Evolutionary conservation across 2,797 vertebrate species (phyloP).

Genomic region (Erpetoichthys calabaricus): DNA sequence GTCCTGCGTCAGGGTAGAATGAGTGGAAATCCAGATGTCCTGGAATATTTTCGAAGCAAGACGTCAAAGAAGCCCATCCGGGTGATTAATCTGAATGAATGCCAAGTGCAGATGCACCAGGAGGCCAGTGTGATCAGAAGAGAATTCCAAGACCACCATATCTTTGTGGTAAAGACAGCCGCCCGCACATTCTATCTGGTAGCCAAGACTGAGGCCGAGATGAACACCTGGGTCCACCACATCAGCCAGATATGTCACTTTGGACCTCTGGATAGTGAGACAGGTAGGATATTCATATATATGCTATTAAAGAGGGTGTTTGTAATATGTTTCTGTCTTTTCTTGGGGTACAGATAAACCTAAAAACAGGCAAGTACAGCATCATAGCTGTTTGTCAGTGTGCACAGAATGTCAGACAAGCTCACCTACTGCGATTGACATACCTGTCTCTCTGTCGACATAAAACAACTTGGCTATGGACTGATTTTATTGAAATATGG

Average conservation of each 20-base stretch:
- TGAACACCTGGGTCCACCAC: conserved; percentile 81
- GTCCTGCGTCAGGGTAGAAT: conserved; percentile 84
- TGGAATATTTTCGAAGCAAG: conserved; percentile 87
- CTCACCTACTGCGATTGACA: too few relatives aligned
- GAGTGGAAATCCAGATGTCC: conserved; percentile 84
- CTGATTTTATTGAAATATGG: too few relatives aligned
- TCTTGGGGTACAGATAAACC: background rate
- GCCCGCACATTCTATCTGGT: conserved; percentile 87
- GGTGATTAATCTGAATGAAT: conserved; percentile 82
- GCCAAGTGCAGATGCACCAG: conserved; percentile 66
- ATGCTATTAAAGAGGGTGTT: too few relatives aligned
- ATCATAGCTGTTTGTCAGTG: background rate
- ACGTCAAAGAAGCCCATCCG: conserved; percentile 83
- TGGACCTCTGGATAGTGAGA: conserved; percentile 55
- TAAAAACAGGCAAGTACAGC: background rate
- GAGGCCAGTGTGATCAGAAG: conserved; percentile 69
- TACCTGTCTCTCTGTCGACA: too few relatives aligned
- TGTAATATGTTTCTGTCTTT: background rate
- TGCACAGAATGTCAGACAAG: too few relatives aligned
- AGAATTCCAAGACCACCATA: conserved; percentile 77
- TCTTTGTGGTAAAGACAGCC: conserved; percentile 82
- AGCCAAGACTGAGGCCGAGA: conserved; percentile 91
- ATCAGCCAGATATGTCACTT: conserved; percentile 90
- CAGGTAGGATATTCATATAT: conserved; percentile 45
- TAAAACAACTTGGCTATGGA: too few relatives aligned